Evolutionary conservation across 2,797 vertebrate genomes (phyloP).

Genomic region (Paguma larvata): DNA sequence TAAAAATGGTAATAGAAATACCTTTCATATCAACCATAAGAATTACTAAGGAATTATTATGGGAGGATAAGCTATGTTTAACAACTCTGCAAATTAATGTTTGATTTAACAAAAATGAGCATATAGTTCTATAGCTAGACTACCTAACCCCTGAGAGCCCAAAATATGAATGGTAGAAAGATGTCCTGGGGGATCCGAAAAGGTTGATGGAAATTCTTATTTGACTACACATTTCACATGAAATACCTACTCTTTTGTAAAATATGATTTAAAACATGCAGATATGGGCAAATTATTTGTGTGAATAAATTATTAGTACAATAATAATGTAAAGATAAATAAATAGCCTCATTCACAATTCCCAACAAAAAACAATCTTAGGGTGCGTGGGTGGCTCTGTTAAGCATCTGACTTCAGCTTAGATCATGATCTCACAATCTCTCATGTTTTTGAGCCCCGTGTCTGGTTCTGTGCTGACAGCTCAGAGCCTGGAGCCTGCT

Average conservation of each 20-base stretch:
- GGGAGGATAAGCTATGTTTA: background rate
- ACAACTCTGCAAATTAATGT: background rate
- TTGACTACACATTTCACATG: background rate
- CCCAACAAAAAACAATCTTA: too few species aligned
- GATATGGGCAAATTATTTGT: too few species aligned
- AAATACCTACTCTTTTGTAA: background rate
- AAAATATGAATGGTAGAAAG: background rate
- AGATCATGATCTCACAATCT: too few species aligned
- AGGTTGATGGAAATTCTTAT: background rate
- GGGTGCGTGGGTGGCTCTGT: too few species aligned
- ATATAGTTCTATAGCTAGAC: background rate
- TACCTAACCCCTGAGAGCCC: background rate
- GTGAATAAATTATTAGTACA: background rate
- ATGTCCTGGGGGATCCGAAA: background rate
- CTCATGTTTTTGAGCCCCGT: too few species aligned
- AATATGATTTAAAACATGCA: background rate
- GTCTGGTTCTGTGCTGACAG: too few species aligned
- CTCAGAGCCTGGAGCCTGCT: too few species aligned
- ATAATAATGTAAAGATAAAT: conserved; percentile 7
- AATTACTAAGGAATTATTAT: background rate
- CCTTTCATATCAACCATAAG: background rate
- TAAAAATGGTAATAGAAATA: conserved; percentile 2
- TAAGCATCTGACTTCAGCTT: too few species aligned
- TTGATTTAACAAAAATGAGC: background rate
- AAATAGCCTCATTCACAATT: background rate